Evolutionary conservation across 2,888 invertebrate genomes (phyloP), one percentile per base, ranked within the genome.

Genomic region (Dendrolimus houi): DNA sequence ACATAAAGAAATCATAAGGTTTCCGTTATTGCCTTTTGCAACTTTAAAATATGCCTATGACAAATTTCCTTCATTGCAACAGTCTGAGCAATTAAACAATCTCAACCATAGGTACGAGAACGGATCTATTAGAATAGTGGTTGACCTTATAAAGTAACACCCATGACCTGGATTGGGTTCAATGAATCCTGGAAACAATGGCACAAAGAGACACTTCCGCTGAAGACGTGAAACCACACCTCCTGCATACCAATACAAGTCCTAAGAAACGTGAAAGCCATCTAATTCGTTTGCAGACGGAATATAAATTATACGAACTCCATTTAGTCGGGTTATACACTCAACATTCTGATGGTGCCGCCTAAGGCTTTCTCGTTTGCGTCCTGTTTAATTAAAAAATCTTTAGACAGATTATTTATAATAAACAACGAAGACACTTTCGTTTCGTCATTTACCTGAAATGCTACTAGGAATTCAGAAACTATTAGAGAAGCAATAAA

Each of bases 111-210:
- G 29, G 29, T 29, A 29, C 47, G 47, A 47, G 47, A 47, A 47
- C 47, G 47, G 47, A 54, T 12, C 54, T 41, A 41, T 55, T 62
- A 66, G 63, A 59, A 57, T 61, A 59, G 57, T 59, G 60, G 61
- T 65, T 58, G 58, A 56, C 62, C 57, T 60, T 57, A 56, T 62
- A 62, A 63, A 59, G 62, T 61, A 67, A 60, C 65, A 69, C 70
- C 64, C 59, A 60, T 70, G 82, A 78, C 84, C 84, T 65, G 79
- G 70, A 83, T 79, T 84, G 70, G 74, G 85, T 81, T 83, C 86
- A 81, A 77, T 82, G 82, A 77, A 79, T 84, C 83, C 79, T 79
- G 84, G 79, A 83, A 83, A 85, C 81, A 78, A 79, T 81, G 68
- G 75, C 65, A 59, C 56, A 64, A 47, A 62, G 69, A 67, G 71